Evolutionary conservation across 2,888 invertebrate genomes (phyloP).

Genomic region (Amphimallon solstitiale): DNA sequence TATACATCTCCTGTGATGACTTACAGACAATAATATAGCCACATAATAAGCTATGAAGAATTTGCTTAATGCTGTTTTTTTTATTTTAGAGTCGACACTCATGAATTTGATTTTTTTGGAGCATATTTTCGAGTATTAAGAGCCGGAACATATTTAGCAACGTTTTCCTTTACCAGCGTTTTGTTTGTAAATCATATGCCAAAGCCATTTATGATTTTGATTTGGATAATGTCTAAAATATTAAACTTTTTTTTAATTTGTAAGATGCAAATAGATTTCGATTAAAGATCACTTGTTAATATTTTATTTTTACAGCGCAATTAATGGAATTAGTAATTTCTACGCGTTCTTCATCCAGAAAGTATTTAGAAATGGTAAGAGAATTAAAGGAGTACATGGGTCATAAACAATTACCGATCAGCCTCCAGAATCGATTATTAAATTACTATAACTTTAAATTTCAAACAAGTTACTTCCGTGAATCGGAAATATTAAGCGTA

Average conservation of each 20-base stretch:
- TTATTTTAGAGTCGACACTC: background rate
- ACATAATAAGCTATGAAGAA: background rate
- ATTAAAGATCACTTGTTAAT: background rate
- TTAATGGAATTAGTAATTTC: constrained; percentile 32
- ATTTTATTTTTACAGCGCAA: constrained; percentile 11
- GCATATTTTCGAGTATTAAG: constrained; percentile 6
- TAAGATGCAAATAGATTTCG: constrained; percentile 24
- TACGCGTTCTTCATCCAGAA: constrained; percentile 44
- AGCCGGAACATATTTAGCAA: constrained; percentile 1
- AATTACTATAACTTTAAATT: constrained; percentile 70
- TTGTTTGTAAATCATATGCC: constrained; percentile 34
- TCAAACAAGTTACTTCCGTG: constrained; percentile 69
- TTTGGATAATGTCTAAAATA: constrained; percentile 51
- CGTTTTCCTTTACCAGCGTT: background rate
- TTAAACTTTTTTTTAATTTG: constrained; percentile 50
- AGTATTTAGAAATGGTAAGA: constrained; percentile 67
- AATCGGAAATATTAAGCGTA: constrained; percentile 65
- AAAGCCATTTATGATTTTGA: constrained; percentile 49
- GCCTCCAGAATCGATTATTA: constrained; percentile 66
- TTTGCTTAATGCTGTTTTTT: background rate
- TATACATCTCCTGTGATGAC: too few species aligned
- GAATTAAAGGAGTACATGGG: constrained; percentile 69
- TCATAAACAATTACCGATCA: constrained; percentile 67
- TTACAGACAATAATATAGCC: too few species aligned
- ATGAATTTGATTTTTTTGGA: constrained; percentile 5